Conservation (phyloP, 2,797 vertebrate species). For the Hapalemur alaotrensis region DNA sequence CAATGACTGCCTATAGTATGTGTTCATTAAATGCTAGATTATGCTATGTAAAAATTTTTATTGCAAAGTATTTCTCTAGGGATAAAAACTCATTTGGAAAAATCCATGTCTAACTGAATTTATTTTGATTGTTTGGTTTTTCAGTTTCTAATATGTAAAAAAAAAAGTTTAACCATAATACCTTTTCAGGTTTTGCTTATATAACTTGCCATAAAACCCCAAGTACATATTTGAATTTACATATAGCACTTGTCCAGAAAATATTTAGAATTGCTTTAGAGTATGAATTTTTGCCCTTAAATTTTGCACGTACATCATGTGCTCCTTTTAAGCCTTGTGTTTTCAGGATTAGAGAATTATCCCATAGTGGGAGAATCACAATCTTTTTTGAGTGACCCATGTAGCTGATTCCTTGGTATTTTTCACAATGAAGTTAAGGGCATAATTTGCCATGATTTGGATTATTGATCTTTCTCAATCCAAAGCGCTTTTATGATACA, state of each 20-base stretch:
- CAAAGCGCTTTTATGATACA: not conserved
- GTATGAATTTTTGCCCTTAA: not conserved
- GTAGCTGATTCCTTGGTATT: not conserved
- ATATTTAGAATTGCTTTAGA: not conserved
- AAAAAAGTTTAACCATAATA: not conserved
- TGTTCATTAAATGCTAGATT: not conserved
- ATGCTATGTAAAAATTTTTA: not conserved
- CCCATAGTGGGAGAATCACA: not conserved
- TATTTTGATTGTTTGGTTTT: not conserved
- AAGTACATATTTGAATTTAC: not conserved
- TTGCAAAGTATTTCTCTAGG: not conserved
- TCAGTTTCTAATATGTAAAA: not conserved
- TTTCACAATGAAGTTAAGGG: not conserved
- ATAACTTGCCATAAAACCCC: not conserved
- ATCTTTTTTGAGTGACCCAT: not conserved
- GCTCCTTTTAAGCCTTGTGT: rapidly evolving
- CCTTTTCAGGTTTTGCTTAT: not conserved
- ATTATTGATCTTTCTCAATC: not conserved
- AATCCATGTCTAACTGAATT: not conserved
- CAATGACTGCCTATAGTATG: not conserved
- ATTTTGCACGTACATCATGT: not conserved
- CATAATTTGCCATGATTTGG: not conserved
- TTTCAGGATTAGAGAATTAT: not conserved
- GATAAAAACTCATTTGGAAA: not conserved
- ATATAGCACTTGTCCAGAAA: not conserved